phyloP scores from a whole-genome alignment of 1,140 invertebrate species.

The Galleria mellonella region DNA sequence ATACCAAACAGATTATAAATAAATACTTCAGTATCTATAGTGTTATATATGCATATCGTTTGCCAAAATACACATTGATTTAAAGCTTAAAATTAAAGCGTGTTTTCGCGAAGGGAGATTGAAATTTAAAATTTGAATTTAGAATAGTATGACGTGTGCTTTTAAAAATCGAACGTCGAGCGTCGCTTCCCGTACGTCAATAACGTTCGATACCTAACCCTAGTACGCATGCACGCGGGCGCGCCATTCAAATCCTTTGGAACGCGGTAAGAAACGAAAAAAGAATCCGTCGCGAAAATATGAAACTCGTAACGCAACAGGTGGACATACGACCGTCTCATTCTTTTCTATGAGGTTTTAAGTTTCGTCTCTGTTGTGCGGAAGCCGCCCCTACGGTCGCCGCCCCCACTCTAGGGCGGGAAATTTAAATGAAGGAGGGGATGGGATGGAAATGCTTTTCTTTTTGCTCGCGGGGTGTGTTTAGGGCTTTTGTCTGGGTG shows the following conservation, averaged over 20 bases:
- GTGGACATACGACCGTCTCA: constrained; percentile 68
- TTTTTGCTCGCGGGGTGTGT: constrained; percentile 66
- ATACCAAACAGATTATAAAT: no score
- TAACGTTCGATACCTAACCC: constrained; percentile 54
- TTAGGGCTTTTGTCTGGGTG: constrained; percentile 70
- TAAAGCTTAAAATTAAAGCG: no score
- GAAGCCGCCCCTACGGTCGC: constrained; percentile 63
- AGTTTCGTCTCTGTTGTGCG: constrained; percentile 59
- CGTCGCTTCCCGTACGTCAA: constrained; percentile 28
- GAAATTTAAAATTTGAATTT: constrained; percentile 13
- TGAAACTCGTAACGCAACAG: constrained; percentile 62
- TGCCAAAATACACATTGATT: no score
- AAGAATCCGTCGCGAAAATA: constrained; percentile 60
- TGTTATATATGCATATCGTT: no score
- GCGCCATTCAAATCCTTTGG: constrained; percentile 56
- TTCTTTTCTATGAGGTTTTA: constrained; percentile 63
- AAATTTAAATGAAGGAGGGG: constrained; percentile 67
- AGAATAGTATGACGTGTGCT: constrained; percentile 12
- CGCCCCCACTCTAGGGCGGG: constrained; percentile 63
- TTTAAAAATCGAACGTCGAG: constrained; percentile 45
- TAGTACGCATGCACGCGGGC: constrained; percentile 55
- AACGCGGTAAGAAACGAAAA: constrained; percentile 60
- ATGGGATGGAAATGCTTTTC: constrained; percentile 67
- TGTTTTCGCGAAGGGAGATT: no score
- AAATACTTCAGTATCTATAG: no score